Conservation (phyloP, 2,888 invertebrate species). For the Netelia inedita region DNA sequence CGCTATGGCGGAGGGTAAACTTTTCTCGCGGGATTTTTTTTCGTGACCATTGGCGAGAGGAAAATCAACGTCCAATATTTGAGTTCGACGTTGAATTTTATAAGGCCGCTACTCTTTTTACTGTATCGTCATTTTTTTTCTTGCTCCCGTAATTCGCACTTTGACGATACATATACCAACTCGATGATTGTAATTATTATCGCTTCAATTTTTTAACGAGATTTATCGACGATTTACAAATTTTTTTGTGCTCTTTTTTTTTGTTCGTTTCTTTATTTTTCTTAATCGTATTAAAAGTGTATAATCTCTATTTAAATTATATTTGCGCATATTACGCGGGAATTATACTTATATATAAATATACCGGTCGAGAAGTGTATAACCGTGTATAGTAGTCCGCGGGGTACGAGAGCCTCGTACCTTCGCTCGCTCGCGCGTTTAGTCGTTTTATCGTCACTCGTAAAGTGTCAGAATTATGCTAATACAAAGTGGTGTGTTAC, state of each 20-base stretch:
- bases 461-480: slow-evolving; percentile 69
- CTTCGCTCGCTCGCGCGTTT: slow-evolving; percentile 44
- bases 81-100: background rate
- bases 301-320: too few species aligned
- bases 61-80: slow-evolving; percentile 25
- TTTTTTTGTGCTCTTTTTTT: background rate
- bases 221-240: background rate
- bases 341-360: background rate
- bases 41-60: background rate
- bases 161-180: background rate
- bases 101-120: background rate
- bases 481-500: slow-evolving; percentile 67
- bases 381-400: slow-evolving; percentile 40
- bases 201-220: too few species aligned
- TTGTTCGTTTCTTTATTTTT: background rate
- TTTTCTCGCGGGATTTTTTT: background rate
- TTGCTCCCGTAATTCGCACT: background rate
- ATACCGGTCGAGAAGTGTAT: slow-evolving; percentile 11
- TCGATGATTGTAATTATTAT: too few species aligned
- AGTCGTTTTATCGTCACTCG: slow-evolving; percentile 69
- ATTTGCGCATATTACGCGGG: background rate
- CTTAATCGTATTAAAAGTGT: too few species aligned
- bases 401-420: slow-evolving; percentile 54
- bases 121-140: too few species aligned
- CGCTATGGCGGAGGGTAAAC: background rate